Base-by-base conservation (phyloP, 2,797 vertebrate genomes). In the Pipistrellus nathusii region DNA sequence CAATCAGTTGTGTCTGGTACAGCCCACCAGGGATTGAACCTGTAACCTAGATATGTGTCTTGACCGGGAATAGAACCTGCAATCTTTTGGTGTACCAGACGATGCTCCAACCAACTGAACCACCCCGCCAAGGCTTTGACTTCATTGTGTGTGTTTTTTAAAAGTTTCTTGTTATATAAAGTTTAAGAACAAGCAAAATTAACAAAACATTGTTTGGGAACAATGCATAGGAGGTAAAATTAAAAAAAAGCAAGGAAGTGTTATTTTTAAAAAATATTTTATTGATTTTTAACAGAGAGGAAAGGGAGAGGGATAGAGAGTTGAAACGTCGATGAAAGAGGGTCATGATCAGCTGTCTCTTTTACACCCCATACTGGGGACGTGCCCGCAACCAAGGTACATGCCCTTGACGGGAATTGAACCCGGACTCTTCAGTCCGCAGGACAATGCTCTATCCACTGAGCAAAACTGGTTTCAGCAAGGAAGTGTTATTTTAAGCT, bases 121-220 rank as follows among this genome's bases (percentile, higher is more conserved):
- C 64, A 66, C n/a, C 8, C 3, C 3, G 7, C n/a, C 64, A 32
- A n/a, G 8, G 64, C n/a, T 66, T 94, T 92, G 53, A 18, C 84
- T 90, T 85, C 32, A 25, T 69, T 93, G 57, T 59, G 53, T 55
- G 20, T 23, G 8, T 55, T 90, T 66, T 41, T 66, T 62, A 77
- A 66, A 81, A 69, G 9, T 95, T 82, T 18, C 30, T 94, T 85
- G 75, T 92, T 82, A 77, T 84, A 23, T 92, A 73, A 90, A 92
- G 13, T 80, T 62, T 87, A 53, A 94, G 64, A 94, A 82, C 32
- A 90, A 88, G 21, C 35, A 90, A 89, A 85, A 32, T n/a, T 69
- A 85, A 55, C 46, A 64, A 27, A 76, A 17, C 1, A 84, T 92
- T 86, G n/a, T 80, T 93, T 94, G 80, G 38, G 90, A 59, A 48